Base-by-base conservation (phyloP, 1,140 invertebrate species). In the Metopolophium dirhodum region DNA sequence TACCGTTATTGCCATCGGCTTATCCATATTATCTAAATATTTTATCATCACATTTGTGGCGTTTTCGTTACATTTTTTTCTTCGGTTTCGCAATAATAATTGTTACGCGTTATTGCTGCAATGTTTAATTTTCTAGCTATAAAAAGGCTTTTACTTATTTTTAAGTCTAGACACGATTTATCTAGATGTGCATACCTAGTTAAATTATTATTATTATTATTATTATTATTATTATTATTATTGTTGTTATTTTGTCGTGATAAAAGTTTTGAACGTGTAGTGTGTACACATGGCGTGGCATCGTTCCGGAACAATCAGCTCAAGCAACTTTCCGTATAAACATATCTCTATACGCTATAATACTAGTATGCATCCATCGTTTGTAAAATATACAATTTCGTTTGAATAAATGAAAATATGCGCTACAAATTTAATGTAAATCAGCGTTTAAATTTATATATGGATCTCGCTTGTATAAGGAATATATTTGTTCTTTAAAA, bases 301-400 rank as follows among this genome's bases (percentile, higher is more conserved):
- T 90, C 54, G 89, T 90, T 90, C 89, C 89, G 54, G 89, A 90
- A 90, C 89, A 57, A 90, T 61, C 37, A 86, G 61, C 61, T 77
- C 61, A n/a, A 77, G n/a, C 61, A 77, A 77, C 61, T 77, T 77
- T 77, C 37, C 30, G 45, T 87, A 87, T 11, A 87, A 87, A 87
- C 26, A 87, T 45, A 87, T n/a, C 30, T 51, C 7, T 51, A n/a
- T n/a, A n/a, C 30, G 30, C n/a, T 41, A n/a, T 87, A 49, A 87
- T 49, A 49, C 41, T 14, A 87, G 45, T 45, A 30, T 22, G 83
- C 41, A 41, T 49, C 35, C 86, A 35, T 88, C n/a, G 47, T 51
- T 18, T 35, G 86, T 35, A 26, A n/a, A 47, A 45, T 51, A 51
- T 51, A n/a, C 85, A 47, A 37, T 47, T 47, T 87, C 35, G 85